A percentile compares a stretch with the other conserved stretches of the same genome.
Evolutionary conservation across 23 tunicate genomes (phyloP).

Genomic region (Pegea sp.): DNA sequence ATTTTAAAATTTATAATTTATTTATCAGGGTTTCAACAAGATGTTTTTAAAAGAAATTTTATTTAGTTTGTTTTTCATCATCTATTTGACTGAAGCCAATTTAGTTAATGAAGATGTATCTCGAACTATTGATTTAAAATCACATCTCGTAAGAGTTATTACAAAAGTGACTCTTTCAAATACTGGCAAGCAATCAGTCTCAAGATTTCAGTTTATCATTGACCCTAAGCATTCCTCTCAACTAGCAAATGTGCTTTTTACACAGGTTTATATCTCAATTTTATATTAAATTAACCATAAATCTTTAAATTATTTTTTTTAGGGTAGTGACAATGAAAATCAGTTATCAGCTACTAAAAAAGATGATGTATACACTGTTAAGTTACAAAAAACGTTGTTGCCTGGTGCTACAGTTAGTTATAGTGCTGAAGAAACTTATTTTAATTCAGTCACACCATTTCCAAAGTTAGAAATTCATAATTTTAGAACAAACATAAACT

Average conservation of each 20-base stretch:
- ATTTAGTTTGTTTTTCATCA: too few relatives aligned
- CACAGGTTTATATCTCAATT: slow-evolving; percentile 10
- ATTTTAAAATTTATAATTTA: too few relatives aligned
- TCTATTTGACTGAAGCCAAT: slow-evolving; percentile 6
- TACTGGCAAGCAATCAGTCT: slow-evolving; percentile 17
- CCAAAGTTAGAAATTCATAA: slow-evolving; percentile 59
- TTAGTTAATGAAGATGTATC: slow-evolving; percentile 79
- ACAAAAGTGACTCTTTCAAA: slow-evolving; percentile 51
- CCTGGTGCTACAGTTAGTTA: slow-evolving; percentile 12
- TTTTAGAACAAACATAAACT: too few relatives aligned
- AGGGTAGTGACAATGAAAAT: slow-evolving; percentile 12
- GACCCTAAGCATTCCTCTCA: slow-evolving; percentile 51
- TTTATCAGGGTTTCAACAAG: too few relatives aligned
- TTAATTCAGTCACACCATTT: slow-evolving; percentile 41
- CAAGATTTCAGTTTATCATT: slow-evolving; percentile 19
- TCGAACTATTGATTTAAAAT: slow-evolving; percentile 46
- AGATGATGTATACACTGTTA: slow-evolving; percentile 19
- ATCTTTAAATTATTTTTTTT: not conserved
- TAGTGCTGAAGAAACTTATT: slow-evolving; percentile 37
- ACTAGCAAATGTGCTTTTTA: slow-evolving; percentile 28
- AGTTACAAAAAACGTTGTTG: slow-evolving; percentile 25
- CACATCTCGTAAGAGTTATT: slow-evolving; percentile 55
- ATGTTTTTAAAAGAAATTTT: too few relatives aligned
- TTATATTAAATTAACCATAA: not conserved
- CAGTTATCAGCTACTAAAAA: slow-evolving; percentile 4